Percentiles rank a stretch among this genome's conserved stretches.
phyloP scores from a whole-genome alignment of 2,888 invertebrate species.

The Hirtodrosophila trivittata region DNA sequence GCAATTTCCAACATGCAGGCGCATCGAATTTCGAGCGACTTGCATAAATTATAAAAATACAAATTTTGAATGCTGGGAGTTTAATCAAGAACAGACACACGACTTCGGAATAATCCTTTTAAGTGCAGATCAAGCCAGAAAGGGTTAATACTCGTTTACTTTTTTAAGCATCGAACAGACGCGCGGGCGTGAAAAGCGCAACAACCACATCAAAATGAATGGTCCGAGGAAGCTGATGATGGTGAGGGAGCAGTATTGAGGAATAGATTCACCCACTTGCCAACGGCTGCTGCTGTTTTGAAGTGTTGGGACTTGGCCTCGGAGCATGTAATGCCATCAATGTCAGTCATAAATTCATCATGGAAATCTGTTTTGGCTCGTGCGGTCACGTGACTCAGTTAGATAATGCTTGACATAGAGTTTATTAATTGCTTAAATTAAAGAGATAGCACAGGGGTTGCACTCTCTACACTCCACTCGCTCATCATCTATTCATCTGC shows the following conservation, averaged over 20 bases:
- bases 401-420: slow-evolving; percentile 71
- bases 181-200: slow-evolving; percentile 77
- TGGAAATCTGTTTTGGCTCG: slow-evolving; percentile 75
- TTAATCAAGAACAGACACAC: slow-evolving; percentile 75
- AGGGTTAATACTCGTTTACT: slow-evolving; percentile 59
- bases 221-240: no score
- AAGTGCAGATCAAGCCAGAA: slow-evolving; percentile 58
- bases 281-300: slow-evolving; percentile 50
- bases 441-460: slow-evolving; percentile 49
- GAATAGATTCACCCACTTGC: slow-evolving; percentile 39
- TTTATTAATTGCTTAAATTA: slow-evolving; percentile 77
- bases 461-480: slow-evolving; percentile 1
- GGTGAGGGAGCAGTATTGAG: neutral
- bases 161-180: slow-evolving; percentile 4
- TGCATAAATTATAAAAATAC: slow-evolving; percentile 71
- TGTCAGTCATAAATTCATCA: slow-evolving; percentile 80
- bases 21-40: slow-evolving; percentile 66
- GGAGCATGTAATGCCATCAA: slow-evolving; percentile 59
- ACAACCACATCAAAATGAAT: slow-evolving; percentile 43
- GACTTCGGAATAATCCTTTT: slow-evolving; percentile 64
- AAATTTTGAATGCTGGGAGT: slow-evolving; percentile 52
- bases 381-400: slow-evolving; percentile 76
- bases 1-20: slow-evolving; percentile 67
- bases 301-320: slow-evolving; percentile 42
- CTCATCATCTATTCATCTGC: neutral